Conservation (phyloP, 2,113 vertebrate species). For the Boleophthalmus pectinirostris region DNA sequence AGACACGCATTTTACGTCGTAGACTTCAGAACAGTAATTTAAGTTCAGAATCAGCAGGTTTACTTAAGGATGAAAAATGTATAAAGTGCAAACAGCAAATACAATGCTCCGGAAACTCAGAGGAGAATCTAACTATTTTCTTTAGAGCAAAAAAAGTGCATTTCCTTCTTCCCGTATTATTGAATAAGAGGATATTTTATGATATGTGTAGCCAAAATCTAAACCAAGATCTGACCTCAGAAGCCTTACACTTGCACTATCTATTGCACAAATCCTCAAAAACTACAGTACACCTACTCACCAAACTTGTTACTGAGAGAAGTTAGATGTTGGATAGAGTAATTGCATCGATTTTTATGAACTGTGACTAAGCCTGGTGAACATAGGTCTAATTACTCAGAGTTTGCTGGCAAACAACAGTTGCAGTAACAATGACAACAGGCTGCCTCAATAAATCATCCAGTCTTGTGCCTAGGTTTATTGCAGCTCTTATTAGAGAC, state of each 20-base stretch:
- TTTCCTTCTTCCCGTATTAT: background rate
- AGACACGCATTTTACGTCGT: too few relatives aligned
- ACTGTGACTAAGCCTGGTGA: slow-evolving; percentile 6
- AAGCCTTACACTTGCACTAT: background rate
- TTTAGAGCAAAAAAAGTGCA: too few relatives aligned
- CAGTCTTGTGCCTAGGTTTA: slow-evolving; percentile 41
- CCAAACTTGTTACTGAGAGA: background rate
- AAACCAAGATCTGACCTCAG: background rate
- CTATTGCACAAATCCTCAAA: background rate
- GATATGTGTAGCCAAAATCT: background rate
- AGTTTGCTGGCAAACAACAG: slow-evolving; percentile 48
- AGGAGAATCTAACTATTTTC: too few relatives aligned
- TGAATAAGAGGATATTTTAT: too few relatives aligned
- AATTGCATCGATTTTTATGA: background rate
- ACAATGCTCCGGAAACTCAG: too few relatives aligned
- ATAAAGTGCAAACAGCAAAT: too few relatives aligned
- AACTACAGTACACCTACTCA: background rate
- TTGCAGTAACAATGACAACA: slow-evolving; percentile 54
- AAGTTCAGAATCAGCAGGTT: too few relatives aligned
- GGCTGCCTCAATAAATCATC: slow-evolving; percentile 60
- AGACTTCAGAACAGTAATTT: too few relatives aligned
- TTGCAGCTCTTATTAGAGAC: slow-evolving; percentile 59
- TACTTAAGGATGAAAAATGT: too few relatives aligned
- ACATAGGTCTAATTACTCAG: slow-evolving; percentile 14
- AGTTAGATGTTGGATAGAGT: background rate